A percentile compares a stretch with the other conserved stretches of the same genome.
phyloP scores from a whole-genome alignment of 1,140 invertebrate species.

The Sitophilus oryzae region DNA sequence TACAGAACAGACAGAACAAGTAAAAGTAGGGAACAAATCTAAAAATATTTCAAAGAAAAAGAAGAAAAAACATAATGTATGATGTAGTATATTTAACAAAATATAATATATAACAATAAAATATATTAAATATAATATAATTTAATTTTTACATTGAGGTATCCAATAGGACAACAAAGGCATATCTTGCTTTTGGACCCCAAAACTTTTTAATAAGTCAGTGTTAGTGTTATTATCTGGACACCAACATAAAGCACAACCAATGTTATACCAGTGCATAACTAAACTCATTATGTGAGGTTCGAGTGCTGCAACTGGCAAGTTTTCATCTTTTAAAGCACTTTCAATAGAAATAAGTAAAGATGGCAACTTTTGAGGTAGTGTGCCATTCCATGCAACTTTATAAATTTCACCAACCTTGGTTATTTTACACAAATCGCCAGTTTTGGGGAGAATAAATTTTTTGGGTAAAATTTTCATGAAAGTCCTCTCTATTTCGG shows the following conservation, averaged over 20 bases:
- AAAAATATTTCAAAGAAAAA: conserved; percentile 1
- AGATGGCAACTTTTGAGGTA: conserved; percentile 30
- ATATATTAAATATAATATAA: neutral
- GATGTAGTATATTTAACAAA: neutral
- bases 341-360: conserved; percentile 25
- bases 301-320: conserved; percentile 24
- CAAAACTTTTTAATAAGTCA: conserved; percentile 27
- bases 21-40: too few species aligned
- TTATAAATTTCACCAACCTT: conserved; percentile 13
- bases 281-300: conserved; percentile 27
- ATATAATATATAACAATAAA: conserved; percentile 1
- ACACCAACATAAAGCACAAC: conserved; percentile 27
- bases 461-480: conserved; percentile 29
- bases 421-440: conserved; percentile 8
- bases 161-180: conserved; percentile 34
- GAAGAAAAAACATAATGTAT: conserved; percentile 5
- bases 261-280: conserved; percentile 33
- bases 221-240: conserved; percentile 22
- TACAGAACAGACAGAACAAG: neutral
- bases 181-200: conserved; percentile 34
- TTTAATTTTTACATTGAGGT: conserved; percentile 25
- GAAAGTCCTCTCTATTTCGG: conserved; percentile 19
- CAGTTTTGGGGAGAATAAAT: conserved; percentile 20
- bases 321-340: conserved; percentile 27
- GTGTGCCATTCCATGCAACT: conserved; percentile 25